These are phyloP conservation scores for Pandion haliaetus DNA, from an alignment of 2,113 vertebrate species.

Conservation along the genomic window DNA sequence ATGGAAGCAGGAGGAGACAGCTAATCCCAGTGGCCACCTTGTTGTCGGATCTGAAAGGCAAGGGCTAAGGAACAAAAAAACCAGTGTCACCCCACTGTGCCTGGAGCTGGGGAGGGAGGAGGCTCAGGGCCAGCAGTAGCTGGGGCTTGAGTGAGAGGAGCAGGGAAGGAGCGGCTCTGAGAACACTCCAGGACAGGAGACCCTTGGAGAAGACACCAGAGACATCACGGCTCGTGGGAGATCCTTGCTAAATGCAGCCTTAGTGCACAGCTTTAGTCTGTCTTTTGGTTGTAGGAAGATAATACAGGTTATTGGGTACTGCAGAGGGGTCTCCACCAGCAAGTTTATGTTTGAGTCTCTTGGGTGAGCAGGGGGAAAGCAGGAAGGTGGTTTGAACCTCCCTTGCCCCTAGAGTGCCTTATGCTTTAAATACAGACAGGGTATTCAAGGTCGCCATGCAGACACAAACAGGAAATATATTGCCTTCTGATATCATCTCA, in stretches of 20 bases:
- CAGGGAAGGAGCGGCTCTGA: not conserved
- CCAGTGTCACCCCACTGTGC: too few species aligned
- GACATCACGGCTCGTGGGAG: fast-evolving
- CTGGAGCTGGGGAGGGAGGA: not conserved
- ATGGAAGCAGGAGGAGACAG: not conserved
- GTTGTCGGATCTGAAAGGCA: not conserved
- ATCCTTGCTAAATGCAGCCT: not conserved
- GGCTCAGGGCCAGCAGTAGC: not conserved
- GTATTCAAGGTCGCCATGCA: not conserved
- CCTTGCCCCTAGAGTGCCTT: not conserved
- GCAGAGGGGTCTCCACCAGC: not conserved
- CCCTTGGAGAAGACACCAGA: not conserved
- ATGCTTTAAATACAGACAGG: not conserved
- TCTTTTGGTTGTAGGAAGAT: not conserved
- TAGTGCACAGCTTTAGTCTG: not conserved
- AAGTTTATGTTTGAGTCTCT: too few species aligned
- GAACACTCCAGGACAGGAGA: not conserved
- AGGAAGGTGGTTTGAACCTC: not conserved
- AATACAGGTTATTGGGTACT: too few species aligned
- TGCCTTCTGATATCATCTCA: too few species aligned
- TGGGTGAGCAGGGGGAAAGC: not conserved
- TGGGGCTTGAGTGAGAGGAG: not conserved
- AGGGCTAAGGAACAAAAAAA: not conserved
- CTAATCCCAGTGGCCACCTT: not conserved
- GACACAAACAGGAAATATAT: not conserved